Evolutionary conservation across 2,888 invertebrate genomes (phyloP).

Genomic region (Machimus rusticus): DNA sequence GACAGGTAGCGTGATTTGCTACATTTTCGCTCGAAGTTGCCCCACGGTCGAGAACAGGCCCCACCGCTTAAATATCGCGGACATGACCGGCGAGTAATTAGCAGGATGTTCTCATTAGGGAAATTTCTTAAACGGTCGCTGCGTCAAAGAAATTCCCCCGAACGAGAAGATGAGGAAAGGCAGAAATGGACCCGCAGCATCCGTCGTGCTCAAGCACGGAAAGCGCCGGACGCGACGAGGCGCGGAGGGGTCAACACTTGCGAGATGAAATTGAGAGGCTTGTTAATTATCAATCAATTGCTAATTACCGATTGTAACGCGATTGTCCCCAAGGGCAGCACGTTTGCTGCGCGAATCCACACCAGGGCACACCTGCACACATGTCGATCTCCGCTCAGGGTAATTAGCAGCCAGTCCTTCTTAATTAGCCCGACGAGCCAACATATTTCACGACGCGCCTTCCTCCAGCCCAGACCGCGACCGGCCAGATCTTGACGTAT

Average conservation of each 20-base stretch:
- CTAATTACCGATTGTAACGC: conserved; percentile 59
- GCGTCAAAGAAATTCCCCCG: neutral
- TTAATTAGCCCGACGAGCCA: conserved; percentile 41
- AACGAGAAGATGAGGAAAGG: neutral
- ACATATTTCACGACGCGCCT: conserved; percentile 42
- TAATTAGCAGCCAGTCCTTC: conserved; percentile 43
- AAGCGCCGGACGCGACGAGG: neutral
- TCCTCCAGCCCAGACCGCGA: neutral
- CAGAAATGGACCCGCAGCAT: neutral
- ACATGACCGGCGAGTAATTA: conserved; percentile 6
- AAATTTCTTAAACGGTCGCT: neutral
- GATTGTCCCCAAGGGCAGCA: conserved; percentile 53
- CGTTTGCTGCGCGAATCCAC: conserved; percentile 35
- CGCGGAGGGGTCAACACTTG: conserved; percentile 51
- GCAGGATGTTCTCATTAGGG: conserved; percentile 13
- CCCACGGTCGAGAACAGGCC: neutral
- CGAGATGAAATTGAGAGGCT: conserved; percentile 55
- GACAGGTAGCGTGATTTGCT: neutral
- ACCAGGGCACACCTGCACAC: conserved; percentile 34
- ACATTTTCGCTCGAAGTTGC: neutral
- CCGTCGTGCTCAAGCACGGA: neutral
- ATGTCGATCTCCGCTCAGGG: conserved; percentile 38
- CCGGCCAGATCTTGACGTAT: neutral
- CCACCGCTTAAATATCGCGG: neutral
- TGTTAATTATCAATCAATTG: conserved; percentile 59